Base-by-base conservation (phyloP, 2,797 vertebrate species). In the Lepilemur septentrionalis region DNA sequence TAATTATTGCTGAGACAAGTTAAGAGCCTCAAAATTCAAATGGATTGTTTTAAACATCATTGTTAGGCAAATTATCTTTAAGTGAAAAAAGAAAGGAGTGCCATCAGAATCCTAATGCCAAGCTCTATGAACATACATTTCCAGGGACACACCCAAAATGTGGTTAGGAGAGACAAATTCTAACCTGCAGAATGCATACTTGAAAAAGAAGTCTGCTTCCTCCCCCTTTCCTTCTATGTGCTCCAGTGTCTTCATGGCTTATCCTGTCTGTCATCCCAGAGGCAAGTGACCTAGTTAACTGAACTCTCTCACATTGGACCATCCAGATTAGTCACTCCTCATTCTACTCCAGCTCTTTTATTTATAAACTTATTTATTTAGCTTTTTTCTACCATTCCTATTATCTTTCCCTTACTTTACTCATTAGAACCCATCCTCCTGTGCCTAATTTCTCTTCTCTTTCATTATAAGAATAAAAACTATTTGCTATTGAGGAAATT, bases 101-200 rank as follows among this genome's bases (percentile, higher is more conserved):
- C 25, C 69, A 50, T 78, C 15, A 52, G 79, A 94, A 52, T 81
- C 63, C 76, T 65, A 83, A 76, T 43, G 35, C 79, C 84, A 95
- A 59, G 57, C n/a, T 87, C 25, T 30, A 23, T 32, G 72, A 94
- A 81, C 80, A 32, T 14, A 72, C 55, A 57, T 85, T 84, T 94
- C 55, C 38, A 82, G 43, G 41, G 93, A 72, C 96, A 96, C 96
- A 35, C 83, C 93, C 89, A 25, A 85, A 38, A 7, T 30, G 89
- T 52, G 78, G 78, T 92, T 79, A 85, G 63, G 25, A 84, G 14
- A 43, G 81, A 82, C 95, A 95, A 57, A 95, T 94, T 92, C 93
- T 73, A 96, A 95, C 97, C 80, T 94, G 96, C 79, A 92, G 50
- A 91, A 57, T 20, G 55, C 90, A 38, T 23, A 52, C 73, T 82